phyloP scores from a whole-genome alignment of 2,888 invertebrate species.

The Monoplex corrugatus region DNA sequence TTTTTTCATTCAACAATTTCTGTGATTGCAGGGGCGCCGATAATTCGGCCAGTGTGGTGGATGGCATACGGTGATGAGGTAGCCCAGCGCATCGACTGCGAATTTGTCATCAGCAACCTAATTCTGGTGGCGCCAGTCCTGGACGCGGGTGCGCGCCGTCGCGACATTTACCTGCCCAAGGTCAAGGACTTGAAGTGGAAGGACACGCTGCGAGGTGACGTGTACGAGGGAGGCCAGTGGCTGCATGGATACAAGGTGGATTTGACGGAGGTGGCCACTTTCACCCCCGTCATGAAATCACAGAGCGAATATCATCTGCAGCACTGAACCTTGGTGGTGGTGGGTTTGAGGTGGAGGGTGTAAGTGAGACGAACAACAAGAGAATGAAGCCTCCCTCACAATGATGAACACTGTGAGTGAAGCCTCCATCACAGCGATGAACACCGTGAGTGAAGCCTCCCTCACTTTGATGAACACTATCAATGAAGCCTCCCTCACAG shows the following conservation, averaged over 20 bases:
- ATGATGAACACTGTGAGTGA: too few relatives aligned
- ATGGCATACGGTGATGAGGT: conserved; percentile 91
- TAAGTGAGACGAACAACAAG: background rate
- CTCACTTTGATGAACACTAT: too few relatives aligned
- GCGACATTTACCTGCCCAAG: conserved; percentile 73
- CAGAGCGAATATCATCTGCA: background rate
- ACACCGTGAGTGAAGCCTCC: too few relatives aligned
- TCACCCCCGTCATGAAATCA: conserved; percentile 38
- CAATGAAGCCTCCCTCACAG: too few relatives aligned
- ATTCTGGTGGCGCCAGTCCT: conserved; percentile 79
- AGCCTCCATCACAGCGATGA: too few relatives aligned
- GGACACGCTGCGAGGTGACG: conserved; percentile 59
- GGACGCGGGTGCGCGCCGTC: conserved; percentile 63
- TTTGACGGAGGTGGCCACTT: conserved; percentile 58
- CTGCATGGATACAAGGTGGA: conserved; percentile 56
- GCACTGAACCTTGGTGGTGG: background rate
- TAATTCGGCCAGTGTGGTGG: conserved; percentile 94
- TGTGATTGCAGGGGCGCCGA: conserved; percentile 85
- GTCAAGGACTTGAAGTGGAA: conserved; percentile 64
- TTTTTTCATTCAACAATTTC: too few relatives aligned
- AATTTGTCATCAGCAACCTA: conserved; percentile 76
- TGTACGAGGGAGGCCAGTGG: conserved; percentile 66
- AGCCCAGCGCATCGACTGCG: conserved; percentile 90
- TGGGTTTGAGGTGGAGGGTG: background rate
- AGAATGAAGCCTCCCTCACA: too few relatives aligned